Conservation (phyloP, 2,888 invertebrate species). For the Nomada flava region DNA sequence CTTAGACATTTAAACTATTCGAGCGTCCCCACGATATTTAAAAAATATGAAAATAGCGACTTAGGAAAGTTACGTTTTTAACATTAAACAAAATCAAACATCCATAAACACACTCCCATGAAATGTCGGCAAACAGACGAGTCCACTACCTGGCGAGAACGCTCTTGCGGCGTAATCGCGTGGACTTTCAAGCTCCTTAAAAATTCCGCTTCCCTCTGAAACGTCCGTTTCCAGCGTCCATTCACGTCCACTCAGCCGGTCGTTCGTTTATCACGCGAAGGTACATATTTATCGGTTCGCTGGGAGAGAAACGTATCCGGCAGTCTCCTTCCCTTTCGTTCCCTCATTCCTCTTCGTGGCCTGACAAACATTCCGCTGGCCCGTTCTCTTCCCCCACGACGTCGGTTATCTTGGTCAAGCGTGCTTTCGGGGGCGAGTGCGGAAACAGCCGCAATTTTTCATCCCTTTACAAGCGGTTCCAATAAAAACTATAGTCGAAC, state of each 20-base stretch:
- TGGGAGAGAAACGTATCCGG: neutral
- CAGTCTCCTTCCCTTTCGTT: constrained; percentile 9
- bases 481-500: constrained; percentile 63
- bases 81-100: no score
- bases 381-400: constrained; percentile 9
- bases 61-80: no score
- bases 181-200: no score
- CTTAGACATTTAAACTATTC: no score
- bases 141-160: no score
- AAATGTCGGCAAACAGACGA: no score
- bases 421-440: neutral
- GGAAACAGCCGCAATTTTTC: constrained; percentile 64
- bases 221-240: constrained; percentile 3
- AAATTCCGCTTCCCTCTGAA: constrained; percentile 17
- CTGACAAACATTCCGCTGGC: constrained; percentile 30
- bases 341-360: constrained; percentile 24
- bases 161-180: no score
- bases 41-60: no score
- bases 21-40: no score
- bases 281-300: neutral
- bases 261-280: neutral
- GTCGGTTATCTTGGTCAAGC: constrained; percentile 56
- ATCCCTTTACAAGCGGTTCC: constrained; percentile 50
- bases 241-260: neutral
- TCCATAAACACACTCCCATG: no score